A percentile compares a stretch with the other conserved stretches of the same genome.
Evolutionary conservation across 1,140 invertebrate genomes (phyloP).

Genomic region (Eupristina koningsbergeri): DNA sequence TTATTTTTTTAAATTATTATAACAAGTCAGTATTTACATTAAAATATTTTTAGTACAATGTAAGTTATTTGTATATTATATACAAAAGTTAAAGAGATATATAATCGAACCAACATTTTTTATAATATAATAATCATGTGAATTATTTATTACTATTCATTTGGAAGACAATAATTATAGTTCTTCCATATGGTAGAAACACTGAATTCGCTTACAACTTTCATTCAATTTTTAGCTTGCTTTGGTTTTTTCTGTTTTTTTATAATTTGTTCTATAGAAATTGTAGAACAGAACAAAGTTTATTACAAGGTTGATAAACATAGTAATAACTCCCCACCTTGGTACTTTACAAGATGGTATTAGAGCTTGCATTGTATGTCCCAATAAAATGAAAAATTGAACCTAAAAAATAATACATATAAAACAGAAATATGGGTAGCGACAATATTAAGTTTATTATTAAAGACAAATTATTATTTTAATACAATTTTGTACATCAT

Average conservation of each 20-base stretch:
- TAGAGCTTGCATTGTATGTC: conserved; percentile 71
- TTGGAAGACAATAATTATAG: not conserved
- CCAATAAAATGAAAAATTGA: conserved; percentile 84
- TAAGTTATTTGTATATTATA: not conserved
- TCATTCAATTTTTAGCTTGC: conserved; percentile 36
- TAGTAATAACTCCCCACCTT: conserved; percentile 44
- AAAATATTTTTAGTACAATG: not conserved
- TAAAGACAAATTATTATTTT: no score
- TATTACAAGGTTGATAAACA: conserved; percentile 53
- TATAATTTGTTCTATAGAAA: conserved; percentile 60
- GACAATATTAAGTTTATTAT: not conserved
- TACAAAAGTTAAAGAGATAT: not conserved
- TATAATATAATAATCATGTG: not conserved
- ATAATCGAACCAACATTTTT: not conserved
- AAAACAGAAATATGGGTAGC: not conserved
- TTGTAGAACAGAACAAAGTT: conserved; percentile 60
- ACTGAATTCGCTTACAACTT: not conserved
- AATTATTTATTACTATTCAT: not conserved
- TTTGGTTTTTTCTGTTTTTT: conserved; percentile 48
- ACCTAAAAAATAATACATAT: conserved; percentile 51
- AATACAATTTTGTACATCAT: no score
- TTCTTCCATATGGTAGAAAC: not conserved
- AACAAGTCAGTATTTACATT: not conserved
- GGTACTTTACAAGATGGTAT: conserved; percentile 53
- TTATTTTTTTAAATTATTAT: no score